phyloP scores from a whole-genome alignment of 2,113 vertebrate species.

The Callochromis pleurospilus region DNA sequence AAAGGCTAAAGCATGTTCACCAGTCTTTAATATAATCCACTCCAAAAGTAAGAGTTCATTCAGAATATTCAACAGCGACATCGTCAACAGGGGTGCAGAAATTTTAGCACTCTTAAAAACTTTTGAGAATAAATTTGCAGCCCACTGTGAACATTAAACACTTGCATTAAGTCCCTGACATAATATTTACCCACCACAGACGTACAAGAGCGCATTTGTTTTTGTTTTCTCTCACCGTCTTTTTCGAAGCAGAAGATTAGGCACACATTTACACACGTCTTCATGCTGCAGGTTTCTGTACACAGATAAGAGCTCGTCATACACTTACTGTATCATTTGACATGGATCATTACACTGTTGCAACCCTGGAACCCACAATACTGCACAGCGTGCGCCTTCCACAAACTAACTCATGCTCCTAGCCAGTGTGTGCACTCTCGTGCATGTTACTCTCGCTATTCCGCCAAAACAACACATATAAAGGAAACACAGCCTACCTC shows the following conservation, averaged over 20 bases:
- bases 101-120: neutral
- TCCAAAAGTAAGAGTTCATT: neutral
- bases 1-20: neutral
- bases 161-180: neutral
- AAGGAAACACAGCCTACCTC: constrained; percentile 44
- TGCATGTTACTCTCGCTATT: neutral
- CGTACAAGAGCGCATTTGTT: neutral
- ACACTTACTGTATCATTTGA: neutral
- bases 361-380: neutral
- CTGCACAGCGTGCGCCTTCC: neutral
- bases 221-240: neutral
- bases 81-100: neutral
- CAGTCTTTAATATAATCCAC: neutral
- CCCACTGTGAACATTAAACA: neutral
- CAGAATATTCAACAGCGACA: neutral
- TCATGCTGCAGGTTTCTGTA: neutral
- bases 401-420: neutral
- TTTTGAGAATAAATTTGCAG: neutral
- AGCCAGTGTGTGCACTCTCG: neutral
- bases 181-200: neutral
- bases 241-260: neutral
- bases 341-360: neutral
- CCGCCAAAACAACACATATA: neutral
- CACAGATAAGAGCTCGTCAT: neutral
- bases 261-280: neutral